phyloP scores from a whole-genome alignment of 1,140 invertebrate genomes.

The Hermetia illucens region DNA sequence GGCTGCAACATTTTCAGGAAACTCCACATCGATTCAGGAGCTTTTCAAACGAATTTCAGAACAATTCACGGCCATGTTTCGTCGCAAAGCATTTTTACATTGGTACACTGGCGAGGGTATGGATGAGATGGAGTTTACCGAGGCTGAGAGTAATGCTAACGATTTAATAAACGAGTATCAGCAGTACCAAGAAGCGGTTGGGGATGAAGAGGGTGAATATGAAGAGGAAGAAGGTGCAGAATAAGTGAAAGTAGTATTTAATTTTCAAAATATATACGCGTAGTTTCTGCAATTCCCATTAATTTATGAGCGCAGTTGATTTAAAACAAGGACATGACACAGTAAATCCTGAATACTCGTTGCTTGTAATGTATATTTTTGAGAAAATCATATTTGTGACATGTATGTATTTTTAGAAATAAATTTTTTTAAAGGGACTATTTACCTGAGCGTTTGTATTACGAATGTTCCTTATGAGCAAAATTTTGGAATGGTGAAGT shows the following conservation, averaged over 20 bases:
- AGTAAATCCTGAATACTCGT: too few relatives aligned
- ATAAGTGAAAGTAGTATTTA: conserved; percentile 11
- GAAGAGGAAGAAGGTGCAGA: conserved; percentile 46
- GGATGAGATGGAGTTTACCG: conserved; percentile 74
- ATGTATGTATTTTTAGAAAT: too few relatives aligned
- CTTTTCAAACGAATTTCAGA: conserved; percentile 52
- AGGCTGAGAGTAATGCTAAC: conserved; percentile 64
- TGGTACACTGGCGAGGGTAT: conserved; percentile 72
- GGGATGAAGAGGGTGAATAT: conserved; percentile 52
- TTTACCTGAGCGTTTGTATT: too few relatives aligned
- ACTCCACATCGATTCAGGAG: conserved; percentile 57
- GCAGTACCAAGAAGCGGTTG: conserved; percentile 69
- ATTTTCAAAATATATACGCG: background rate
- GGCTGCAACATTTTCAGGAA: conserved; percentile 57
- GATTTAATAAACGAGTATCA: conserved; percentile 80
- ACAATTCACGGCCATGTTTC: conserved; percentile 58
- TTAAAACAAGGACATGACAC: too few relatives aligned
- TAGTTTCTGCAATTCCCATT: background rate
- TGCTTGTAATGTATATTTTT: conserved; percentile 1
- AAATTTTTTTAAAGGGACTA: too few relatives aligned
- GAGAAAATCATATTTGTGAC: background rate
- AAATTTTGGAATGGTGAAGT: too few relatives aligned
- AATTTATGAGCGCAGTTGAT: too few relatives aligned
- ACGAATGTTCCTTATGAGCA: too few relatives aligned
- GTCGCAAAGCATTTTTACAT: conserved; percentile 64